phyloP scores from a whole-genome alignment of 2,888 invertebrate genomes.

The Lagria hirta region DNA sequence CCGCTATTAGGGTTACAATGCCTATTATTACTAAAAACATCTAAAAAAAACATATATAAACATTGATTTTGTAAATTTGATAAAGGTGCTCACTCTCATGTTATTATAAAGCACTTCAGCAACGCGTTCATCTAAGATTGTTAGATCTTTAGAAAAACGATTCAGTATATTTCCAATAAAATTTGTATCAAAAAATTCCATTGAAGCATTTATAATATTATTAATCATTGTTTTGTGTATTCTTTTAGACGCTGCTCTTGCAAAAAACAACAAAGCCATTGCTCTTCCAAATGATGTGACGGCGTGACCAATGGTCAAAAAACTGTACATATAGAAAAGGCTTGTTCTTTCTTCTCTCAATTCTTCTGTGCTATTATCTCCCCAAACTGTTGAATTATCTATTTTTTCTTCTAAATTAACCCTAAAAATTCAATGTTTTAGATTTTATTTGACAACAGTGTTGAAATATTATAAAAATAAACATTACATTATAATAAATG shows the following conservation, averaged over 20 bases:
- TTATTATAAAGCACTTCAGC: constrained; percentile 29
- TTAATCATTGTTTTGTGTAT: constrained; percentile 41
- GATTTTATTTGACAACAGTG: no score
- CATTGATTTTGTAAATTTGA: not conserved
- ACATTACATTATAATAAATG: no score
- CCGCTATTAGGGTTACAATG: constrained; percentile 34
- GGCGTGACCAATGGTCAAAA: constrained; percentile 35
- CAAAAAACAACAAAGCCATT: constrained; percentile 34
- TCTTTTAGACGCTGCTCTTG: constrained; percentile 37
- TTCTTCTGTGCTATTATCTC: constrained; percentile 10
- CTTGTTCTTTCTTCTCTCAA: constrained; percentile 8
- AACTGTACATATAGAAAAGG: constrained; percentile 38
- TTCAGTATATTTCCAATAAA: constrained; percentile 46
- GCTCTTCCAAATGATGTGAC: constrained; percentile 37
- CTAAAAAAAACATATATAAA: constrained; percentile 28
- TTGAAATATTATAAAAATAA: no score
- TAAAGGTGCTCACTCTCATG: constrained; percentile 12
- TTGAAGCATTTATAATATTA: constrained; percentile 36
- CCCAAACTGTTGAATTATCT: constrained; percentile 17
- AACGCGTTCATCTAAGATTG: constrained; percentile 39
- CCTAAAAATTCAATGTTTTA: constrained; percentile 28
- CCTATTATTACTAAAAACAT: constrained; percentile 44
- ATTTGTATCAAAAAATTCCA: constrained; percentile 43
- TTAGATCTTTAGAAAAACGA: constrained; percentile 44
- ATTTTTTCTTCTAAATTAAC: constrained; percentile 34